Conservation (phyloP, 2,113 vertebrate genomes). For the Periophthalmodon schlosseri region DNA sequence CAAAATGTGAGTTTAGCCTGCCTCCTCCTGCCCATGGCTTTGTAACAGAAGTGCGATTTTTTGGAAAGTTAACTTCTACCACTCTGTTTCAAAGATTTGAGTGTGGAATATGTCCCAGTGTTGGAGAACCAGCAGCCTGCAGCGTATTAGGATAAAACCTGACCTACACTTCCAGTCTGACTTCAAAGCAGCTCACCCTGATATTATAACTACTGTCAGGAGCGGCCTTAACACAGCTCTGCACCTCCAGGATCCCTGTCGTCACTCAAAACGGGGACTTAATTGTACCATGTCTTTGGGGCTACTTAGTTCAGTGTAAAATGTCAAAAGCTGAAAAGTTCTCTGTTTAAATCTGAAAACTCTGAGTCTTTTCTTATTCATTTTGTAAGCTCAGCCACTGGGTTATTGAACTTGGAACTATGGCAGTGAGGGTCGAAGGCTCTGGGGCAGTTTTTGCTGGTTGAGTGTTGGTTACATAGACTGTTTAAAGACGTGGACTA, state of each 20-base stretch:
- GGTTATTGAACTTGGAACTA: not conserved
- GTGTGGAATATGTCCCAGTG: not conserved
- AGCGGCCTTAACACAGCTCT: not conserved
- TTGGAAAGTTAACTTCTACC: not conserved
- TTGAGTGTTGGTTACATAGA: no score
- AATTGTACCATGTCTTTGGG: not conserved
- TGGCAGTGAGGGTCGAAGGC: not conserved
- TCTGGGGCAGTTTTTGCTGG: not conserved
- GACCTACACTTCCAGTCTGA: constrained; percentile 6
- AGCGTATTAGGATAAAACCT: constrained; percentile 12
- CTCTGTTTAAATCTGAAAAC: not conserved
- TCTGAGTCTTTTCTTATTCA: not conserved
- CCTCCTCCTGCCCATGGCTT: not conserved
- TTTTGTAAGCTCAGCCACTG: not conserved
- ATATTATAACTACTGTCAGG: constrained; percentile 4
- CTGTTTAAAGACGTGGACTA: no score
- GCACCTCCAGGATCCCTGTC: not conserved
- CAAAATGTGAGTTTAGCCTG: not conserved
- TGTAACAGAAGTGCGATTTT: not conserved
- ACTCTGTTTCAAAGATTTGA: not conserved
- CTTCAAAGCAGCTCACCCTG: not conserved
- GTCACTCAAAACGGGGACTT: not conserved
- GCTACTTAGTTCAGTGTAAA: constrained; percentile 1
- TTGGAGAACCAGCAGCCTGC: not conserved
- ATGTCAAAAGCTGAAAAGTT: constrained; percentile 7